phyloP scores from a whole-genome alignment of 2,797 vertebrate species.

The Poeciliopsis gracilis region DNA sequence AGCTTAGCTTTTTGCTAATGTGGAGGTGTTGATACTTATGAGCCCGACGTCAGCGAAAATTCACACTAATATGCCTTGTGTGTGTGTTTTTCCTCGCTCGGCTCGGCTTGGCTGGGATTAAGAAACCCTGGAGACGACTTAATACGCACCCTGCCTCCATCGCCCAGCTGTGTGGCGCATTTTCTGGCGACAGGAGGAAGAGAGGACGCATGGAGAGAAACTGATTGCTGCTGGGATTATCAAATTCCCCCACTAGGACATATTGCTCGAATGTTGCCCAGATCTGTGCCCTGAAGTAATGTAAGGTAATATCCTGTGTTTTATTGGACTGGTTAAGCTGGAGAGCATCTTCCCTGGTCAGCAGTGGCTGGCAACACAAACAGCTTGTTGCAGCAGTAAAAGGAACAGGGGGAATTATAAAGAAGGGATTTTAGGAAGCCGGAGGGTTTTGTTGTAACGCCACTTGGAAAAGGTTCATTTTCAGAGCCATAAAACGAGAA shows the following conservation, averaged over 20 bases:
- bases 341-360: not conserved
- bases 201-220: constrained; percentile 17
- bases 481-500: not conserved
- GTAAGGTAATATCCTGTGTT: not conserved
- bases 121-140: constrained; percentile 52
- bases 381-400: not conserved
- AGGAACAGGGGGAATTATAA: not conserved
- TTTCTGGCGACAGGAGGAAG: constrained; percentile 22
- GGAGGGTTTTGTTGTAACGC: not conserved
- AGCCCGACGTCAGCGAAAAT: constrained; percentile 23
- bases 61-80: constrained; percentile 28
- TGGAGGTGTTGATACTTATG: constrained; percentile 41
- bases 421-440: not conserved
- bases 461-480: not conserved
- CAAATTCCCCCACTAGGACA: not conserved
- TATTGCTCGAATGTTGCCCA: not conserved
- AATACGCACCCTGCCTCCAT: constrained; percentile 42
- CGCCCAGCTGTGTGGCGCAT: constrained; percentile 37
- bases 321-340: not conserved
- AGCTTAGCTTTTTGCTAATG: constrained; percentile 25
- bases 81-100: constrained; percentile 25
- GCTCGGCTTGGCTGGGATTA: constrained; percentile 51
- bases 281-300: not conserved
- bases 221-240: constrained; percentile 18
- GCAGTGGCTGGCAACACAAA: not conserved